These are phyloP conservation scores for Chironomus riparius DNA, from an alignment of 2,888 invertebrate species.

Conservation along the genomic window DNA sequence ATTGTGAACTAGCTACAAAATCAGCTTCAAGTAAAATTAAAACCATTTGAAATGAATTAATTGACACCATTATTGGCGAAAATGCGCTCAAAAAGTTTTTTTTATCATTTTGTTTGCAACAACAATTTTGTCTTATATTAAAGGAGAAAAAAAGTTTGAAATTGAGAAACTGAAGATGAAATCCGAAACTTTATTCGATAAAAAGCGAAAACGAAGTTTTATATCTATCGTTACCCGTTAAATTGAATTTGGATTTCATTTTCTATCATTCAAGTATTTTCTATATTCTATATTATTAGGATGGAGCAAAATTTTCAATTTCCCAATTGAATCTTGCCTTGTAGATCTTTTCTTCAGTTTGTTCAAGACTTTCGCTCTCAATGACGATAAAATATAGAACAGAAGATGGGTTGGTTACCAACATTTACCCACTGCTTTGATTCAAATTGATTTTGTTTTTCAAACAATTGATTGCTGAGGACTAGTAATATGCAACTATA, in stretches of 20 bases:
- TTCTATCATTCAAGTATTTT: neutral
- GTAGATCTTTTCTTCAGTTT: neutral
- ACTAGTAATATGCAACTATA: no score
- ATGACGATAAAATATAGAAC: no score
- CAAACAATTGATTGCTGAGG: no score
- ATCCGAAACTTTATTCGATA: slow-evolving; percentile 25
- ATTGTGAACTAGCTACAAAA: no score
- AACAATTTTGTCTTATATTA: neutral
- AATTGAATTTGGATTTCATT: slow-evolving; percentile 25
- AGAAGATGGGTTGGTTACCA: no score
- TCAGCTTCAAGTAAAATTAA: no score
- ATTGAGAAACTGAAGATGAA: slow-evolving; percentile 16
- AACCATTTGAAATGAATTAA: no score
- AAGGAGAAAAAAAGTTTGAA: neutral
- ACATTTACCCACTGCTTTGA: no score
- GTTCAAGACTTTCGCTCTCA: neutral
- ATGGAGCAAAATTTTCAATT: neutral
- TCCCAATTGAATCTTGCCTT: neutral
- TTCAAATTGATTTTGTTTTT: no score
- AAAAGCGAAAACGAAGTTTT: slow-evolving; percentile 2
- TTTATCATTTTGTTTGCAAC: no score
- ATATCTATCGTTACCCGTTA: slow-evolving; percentile 14
- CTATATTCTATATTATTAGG: neutral
- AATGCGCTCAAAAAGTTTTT: no score
- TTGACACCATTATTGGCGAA: no score